Evolutionary conservation across 2,797 vertebrate species (phyloP), one percentile per base, ranked within the genome.

Genomic region (Lindbergichthys nudifrons): DNA sequence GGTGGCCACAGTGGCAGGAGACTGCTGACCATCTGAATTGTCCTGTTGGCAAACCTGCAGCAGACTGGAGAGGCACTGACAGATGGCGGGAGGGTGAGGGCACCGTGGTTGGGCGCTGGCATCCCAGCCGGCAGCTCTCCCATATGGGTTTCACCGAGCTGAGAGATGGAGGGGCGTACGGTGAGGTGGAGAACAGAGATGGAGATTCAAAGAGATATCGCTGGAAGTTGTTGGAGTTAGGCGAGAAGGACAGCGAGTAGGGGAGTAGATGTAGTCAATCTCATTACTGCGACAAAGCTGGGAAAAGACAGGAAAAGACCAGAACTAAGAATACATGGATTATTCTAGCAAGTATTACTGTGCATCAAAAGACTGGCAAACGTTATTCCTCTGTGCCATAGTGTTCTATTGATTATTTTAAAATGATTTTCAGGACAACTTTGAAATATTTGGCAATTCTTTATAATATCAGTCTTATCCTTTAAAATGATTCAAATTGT

Each of bases 1-100:
- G 85, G 89, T 85, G 90, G 89, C 77, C 85, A 42, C 75, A 71
- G 86, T 89, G 86, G 88, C 87, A 77, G 90, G 92, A 93, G 89
- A 87, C 92, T 92, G 94, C 93, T 93, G 94, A 94, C 94, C 92
- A 92, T 93, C 90, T 92, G 91, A 93, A 91, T 82, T 76, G 87
- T 90, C 88, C 87, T 92, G 90, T 89, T 94, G 94, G 94, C 93
- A 92, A 81, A 91, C 70, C 89, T 26, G 88, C 86, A 70, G 87
- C 91, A 90, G 91, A 87, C 88, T 81, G 92, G 86, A 84, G 90
- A 87, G 94, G 80, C 88, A 84, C 84, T 70, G 77, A 93, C 95
- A 95, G 95, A 96, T 95, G 95, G 95, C 85, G 59, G 88, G 89
- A 92, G 93, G 92, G 92, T 88, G 89, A 94, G 94, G 94, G 93